These are phyloP conservation scores for Sympetrum striolatum DNA, from an alignment of 2,888 invertebrate genomes.

Conservation along the genomic window DNA sequence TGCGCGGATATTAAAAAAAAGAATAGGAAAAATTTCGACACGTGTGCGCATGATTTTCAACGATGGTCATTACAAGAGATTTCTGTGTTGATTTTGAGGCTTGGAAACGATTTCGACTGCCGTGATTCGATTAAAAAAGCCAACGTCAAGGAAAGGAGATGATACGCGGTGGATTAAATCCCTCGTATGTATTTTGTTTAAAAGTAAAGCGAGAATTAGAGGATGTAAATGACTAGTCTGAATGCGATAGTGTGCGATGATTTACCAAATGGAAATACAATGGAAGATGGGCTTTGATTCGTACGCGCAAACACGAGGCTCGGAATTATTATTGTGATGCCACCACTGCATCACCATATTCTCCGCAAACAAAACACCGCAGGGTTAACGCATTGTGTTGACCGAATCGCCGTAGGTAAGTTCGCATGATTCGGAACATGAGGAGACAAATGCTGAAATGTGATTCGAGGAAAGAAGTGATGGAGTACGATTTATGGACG, in stretches of 20 bases:
- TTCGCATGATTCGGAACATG: background rate
- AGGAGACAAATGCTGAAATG: background rate
- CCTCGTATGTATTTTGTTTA: background rate
- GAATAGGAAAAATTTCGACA: background rate
- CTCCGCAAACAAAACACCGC: background rate
- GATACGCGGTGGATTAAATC: background rate
- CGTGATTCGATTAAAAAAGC: background rate
- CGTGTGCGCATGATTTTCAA: background rate
- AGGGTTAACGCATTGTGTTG: background rate
- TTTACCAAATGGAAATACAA: conserved; percentile 7
- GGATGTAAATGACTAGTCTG: background rate
- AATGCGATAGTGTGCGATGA: background rate
- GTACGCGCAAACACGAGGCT: background rate
- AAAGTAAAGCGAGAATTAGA: background rate
- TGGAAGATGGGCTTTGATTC: background rate
- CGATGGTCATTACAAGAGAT: background rate
- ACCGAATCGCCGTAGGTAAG: background rate
- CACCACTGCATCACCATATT: background rate
- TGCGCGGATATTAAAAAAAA: too few species aligned
- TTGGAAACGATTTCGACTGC: background rate
- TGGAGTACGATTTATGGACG: background rate
- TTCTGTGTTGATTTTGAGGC: background rate
- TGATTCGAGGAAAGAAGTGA: background rate
- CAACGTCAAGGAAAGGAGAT: background rate
- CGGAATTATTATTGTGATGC: background rate